phyloP scores from a whole-genome alignment of 2,888 invertebrate species.

The Pegoplata infirma region DNA sequence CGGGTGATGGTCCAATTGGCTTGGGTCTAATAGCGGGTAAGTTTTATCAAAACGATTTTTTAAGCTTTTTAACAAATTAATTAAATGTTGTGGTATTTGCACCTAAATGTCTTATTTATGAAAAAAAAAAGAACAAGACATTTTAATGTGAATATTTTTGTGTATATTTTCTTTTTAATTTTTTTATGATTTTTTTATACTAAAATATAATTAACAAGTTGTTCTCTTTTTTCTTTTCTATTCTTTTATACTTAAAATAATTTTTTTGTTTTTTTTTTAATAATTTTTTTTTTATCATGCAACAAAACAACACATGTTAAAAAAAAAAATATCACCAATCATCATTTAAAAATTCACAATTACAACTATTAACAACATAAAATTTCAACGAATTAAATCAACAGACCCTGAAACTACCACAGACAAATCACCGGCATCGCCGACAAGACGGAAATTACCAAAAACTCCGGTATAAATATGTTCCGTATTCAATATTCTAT shows the following conservation, averaged over 20 bases:
- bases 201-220: not conserved
- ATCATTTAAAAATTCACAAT: not conserved
- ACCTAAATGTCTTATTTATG: conserved; percentile 41
- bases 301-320: conserved; percentile 35
- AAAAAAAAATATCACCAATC: no score
- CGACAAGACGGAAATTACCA: conserved; percentile 95
- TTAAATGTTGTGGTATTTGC: conserved; percentile 52
- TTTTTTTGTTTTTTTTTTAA: not conserved
- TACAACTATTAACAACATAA: conserved; percentile 18
- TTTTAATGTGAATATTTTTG: conserved; percentile 43
- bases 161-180: not conserved
- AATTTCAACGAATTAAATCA: conserved; percentile 69
- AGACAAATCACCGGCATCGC: conserved; percentile 92
- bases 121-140: conserved; percentile 29
- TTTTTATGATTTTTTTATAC: conserved; percentile 8
- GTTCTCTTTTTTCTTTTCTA: not conserved
- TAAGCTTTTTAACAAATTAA: no score
- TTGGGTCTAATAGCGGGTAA: conserved; percentile 78
- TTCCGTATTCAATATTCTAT: conserved; percentile 45
- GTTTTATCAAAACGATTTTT: no score
- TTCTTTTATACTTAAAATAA: not conserved
- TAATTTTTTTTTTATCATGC: conserved; percentile 43
- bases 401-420: conserved; percentile 86
- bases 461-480: conserved; percentile 95
- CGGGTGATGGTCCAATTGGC: conserved; percentile 77